Percentiles rank a stretch among this genome's conserved stretches.
phyloP scores from a whole-genome alignment of 2,113 vertebrate genomes.

The Rhynchopsitta pachyrhyncha region DNA sequence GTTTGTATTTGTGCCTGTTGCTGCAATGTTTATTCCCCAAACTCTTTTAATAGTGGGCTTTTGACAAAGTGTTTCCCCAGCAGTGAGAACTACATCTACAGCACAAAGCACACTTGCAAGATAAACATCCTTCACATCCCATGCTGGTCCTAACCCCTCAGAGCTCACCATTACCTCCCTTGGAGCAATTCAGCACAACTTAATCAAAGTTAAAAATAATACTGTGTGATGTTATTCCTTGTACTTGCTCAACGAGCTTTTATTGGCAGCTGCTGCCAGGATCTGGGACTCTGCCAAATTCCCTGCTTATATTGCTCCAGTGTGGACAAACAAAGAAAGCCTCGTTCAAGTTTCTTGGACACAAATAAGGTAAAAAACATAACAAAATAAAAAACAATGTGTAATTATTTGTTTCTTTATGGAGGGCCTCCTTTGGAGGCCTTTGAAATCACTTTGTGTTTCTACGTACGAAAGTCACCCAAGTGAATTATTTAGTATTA shows the following conservation, averaged over 20 bases:
- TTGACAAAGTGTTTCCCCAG: slow-evolving; percentile 43
- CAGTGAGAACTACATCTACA: not conserved
- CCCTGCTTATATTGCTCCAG: slow-evolving; percentile 22
- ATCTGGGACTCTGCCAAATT: slow-evolving; percentile 44
- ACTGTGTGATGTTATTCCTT: slow-evolving; percentile 54
- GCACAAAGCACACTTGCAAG: slow-evolving; percentile 45
- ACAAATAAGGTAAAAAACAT: slow-evolving; percentile 42
- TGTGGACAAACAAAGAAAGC: slow-evolving; percentile 55
- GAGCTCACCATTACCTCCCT: slow-evolving; percentile 29
- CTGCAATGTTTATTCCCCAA: slow-evolving; percentile 19
- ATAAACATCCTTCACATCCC: slow-evolving; percentile 45
- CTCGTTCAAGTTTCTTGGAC: slow-evolving; percentile 37
- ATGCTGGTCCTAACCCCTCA: not conserved
- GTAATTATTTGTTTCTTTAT: slow-evolving; percentile 56
- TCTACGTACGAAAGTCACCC: not conserved
- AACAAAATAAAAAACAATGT: slow-evolving; percentile 30
- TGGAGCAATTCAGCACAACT: slow-evolving; percentile 45
- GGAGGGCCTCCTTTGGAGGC: not conserved
- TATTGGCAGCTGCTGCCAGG: slow-evolving; percentile 54
- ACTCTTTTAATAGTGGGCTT: not conserved
- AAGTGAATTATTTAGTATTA: slow-evolving; percentile 24
- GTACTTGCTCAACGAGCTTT: slow-evolving; percentile 32
- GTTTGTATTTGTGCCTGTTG: slow-evolving; percentile 22
- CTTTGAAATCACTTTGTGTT: slow-evolving; percentile 22
- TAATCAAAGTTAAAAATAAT: slow-evolving; percentile 58